Evolutionary conservation across 2,113 vertebrate species (phyloP).

Genomic region (Rhombomys opimus): DNA sequence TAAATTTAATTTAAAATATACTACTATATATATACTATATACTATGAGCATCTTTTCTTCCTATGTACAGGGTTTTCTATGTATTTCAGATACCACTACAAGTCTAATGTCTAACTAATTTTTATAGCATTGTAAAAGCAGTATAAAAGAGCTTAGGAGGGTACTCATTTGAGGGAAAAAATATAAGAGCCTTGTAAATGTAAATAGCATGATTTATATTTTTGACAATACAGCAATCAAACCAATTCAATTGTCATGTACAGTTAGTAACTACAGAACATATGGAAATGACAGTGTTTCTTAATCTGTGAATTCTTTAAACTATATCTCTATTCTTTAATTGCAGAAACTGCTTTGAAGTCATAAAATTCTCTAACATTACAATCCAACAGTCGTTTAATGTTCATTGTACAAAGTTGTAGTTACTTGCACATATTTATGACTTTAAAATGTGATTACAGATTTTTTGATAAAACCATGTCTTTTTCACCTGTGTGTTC

Average conservation of each 20-base stretch:
- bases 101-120: background rate
- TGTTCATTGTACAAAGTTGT: background rate
- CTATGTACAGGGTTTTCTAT: background rate
- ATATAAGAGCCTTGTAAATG: slow-evolving; percentile 3
- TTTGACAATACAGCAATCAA: slow-evolving; percentile 16
- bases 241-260: background rate
- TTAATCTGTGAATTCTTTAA: background rate
- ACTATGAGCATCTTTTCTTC: background rate
- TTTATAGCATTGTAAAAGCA: slow-evolving; percentile 36
- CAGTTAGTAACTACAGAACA: slow-evolving; percentile 12
- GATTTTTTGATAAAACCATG: background rate
- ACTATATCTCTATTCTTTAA: background rate
- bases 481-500: background rate
- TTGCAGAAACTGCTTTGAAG: slow-evolving; percentile 48
- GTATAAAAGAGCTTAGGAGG: slow-evolving; percentile 43
- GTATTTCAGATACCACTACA: background rate
- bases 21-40: background rate
- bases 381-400: background rate
- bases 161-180: slow-evolving; percentile 18
- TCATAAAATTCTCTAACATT: slow-evolving; percentile 12
- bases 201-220: background rate
- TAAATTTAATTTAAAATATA: slow-evolving; percentile 14
- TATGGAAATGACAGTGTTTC: background rate
- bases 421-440: slow-evolving; percentile 47
- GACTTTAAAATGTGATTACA: background rate